Percentiles rank a stretch among this genome's conserved stretches.
These are phyloP conservation scores for Origma solitaria DNA, from an alignment of 2,113 vertebrate species.

Conservation along the genomic window DNA sequence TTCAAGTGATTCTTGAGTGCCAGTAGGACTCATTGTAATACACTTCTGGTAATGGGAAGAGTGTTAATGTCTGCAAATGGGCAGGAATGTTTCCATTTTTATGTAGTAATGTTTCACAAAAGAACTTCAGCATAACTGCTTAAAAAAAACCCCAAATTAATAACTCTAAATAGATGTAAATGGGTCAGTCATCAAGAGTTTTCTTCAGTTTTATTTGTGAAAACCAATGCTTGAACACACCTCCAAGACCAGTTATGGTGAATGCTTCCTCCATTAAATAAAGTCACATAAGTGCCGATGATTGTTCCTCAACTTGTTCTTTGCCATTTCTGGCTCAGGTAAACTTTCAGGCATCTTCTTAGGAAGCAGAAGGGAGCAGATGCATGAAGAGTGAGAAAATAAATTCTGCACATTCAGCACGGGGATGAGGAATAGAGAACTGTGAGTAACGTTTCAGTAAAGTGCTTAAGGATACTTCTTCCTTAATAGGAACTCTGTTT, in stretches of 20 bases:
- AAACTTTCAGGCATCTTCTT: neutral
- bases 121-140: neutral
- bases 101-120: neutral
- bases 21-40: neutral
- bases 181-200: fast-evolving
- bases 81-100: neutral
- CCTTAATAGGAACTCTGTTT: neutral
- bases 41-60: neutral
- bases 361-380: neutral
- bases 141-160: neutral
- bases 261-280: neutral
- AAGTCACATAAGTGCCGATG: neutral
- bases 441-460: neutral
- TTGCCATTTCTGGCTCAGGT: neutral
- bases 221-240: neutral
- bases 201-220: neutral
- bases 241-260: neutral
- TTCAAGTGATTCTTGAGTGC: neutral
- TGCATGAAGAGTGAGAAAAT: neutral
- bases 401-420: neutral
- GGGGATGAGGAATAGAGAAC: neutral
- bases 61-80: fast-evolving
- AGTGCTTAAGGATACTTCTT: neutral
- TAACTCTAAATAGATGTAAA: neutral
- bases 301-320: neutral